phyloP scores from a whole-genome alignment of 1,140 invertebrate genomes.

The Gryon sp. region DNA sequence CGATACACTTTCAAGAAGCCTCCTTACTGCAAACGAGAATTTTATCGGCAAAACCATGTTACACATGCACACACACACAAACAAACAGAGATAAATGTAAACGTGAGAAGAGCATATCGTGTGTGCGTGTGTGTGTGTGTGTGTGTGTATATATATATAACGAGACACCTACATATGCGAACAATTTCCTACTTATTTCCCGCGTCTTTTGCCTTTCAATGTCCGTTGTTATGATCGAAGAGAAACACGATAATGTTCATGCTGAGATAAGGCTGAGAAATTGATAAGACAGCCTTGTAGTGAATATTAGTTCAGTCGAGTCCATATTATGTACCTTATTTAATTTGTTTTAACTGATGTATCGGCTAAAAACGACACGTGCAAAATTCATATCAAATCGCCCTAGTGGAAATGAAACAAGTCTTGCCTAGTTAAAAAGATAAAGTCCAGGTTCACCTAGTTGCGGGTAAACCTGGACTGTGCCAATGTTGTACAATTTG shows the following conservation, averaged over 20 bases:
- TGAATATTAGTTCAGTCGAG: too few relatives aligned
- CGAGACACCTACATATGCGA: background rate
- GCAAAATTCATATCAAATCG: too few relatives aligned
- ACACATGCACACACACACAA: background rate
- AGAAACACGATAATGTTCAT: background rate
- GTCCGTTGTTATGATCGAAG: conserved; percentile 21
- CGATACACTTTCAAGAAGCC: conserved; percentile 7
- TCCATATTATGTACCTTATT: too few relatives aligned
- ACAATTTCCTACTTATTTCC: conserved; percentile 34
- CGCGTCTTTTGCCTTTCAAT: conserved; percentile 27
- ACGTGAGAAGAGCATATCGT: too few relatives aligned
- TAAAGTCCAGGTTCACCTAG: too few relatives aligned
- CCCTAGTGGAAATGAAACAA: too few relatives aligned
- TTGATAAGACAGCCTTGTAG: conserved; percentile 6
- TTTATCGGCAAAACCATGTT: conserved; percentile 1
- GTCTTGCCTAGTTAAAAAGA: too few relatives aligned
- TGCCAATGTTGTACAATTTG: too few relatives aligned
- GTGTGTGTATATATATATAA: background rate
- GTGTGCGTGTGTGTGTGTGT: background rate
- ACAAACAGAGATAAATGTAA: too few relatives aligned
- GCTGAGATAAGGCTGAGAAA: conserved; percentile 8
- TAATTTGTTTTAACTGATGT: too few relatives aligned
- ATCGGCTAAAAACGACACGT: too few relatives aligned
- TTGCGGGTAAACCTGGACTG: too few relatives aligned
- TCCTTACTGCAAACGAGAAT: background rate